These are phyloP conservation scores for Panagrolaimus sp. DNA, from an alignment of 1,140 invertebrate species.

Conservation along the genomic window DNA sequence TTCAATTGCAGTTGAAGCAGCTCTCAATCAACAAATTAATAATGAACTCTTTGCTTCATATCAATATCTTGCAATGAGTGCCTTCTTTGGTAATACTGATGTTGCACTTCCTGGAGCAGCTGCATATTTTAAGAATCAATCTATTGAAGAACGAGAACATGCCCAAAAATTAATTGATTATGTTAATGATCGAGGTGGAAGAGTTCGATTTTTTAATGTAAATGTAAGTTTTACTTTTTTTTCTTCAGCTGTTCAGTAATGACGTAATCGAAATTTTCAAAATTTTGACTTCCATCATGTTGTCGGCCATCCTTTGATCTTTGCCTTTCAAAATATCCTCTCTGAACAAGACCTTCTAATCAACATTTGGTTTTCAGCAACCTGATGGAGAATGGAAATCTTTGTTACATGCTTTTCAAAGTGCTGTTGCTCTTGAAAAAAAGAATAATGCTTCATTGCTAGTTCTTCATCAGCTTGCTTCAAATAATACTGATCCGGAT, in stretches of 20 bases:
- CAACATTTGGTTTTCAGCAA: neutral
- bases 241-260: no score
- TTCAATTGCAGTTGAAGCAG: slow-evolving; percentile 70
- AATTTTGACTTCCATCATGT: no score
- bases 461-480: slow-evolving; percentile 68
- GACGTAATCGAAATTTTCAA: no score
- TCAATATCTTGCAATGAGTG: slow-evolving; percentile 73
- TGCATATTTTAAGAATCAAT: slow-evolving; percentile 70
- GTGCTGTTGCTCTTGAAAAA: slow-evolving; percentile 73
- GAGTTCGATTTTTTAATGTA: slow-evolving; percentile 58
- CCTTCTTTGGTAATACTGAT: slow-evolving; percentile 73
- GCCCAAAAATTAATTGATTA: slow-evolving; percentile 68
- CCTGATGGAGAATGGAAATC: slow-evolving; percentile 66
- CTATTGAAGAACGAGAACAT: slow-evolving; percentile 73
- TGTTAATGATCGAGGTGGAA: slow-evolving; percentile 73
- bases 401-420: slow-evolving; percentile 68
- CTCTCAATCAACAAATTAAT: slow-evolving; percentile 79
- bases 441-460: slow-evolving; percentile 72
- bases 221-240: slow-evolving; percentile 64
- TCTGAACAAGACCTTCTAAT: no score
- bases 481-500: slow-evolving; percentile 69
- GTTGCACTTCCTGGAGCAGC: slow-evolving; percentile 70
- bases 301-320: no score
- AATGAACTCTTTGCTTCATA: slow-evolving; percentile 78
- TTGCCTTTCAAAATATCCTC: no score